Evolutionary conservation across 2,888 invertebrate genomes (phyloP), one percentile per base, ranked within the genome.

Genomic region (Julus scandinavius): DNA sequence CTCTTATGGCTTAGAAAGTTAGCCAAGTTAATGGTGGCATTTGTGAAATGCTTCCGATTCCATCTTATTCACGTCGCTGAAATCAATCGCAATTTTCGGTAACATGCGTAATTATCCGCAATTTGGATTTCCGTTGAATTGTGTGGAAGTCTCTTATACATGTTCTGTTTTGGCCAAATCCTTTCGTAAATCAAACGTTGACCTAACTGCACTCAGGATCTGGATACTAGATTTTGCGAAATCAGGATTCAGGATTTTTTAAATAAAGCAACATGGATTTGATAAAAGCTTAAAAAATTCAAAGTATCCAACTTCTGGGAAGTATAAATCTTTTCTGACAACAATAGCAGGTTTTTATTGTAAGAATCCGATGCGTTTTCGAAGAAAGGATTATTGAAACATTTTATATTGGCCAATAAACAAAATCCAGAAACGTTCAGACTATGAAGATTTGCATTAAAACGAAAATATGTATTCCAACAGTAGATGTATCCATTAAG

Each of bases 11-110:
- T 72, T 72, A 72, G 5, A 17, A n/a, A 58, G 17, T 58, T 15
- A 15, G 17, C 58, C 58, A 72, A 29, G 72, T 20, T 72, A 72
- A 72, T 72, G 72, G 72, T 72, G 72, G 72, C 72, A 72, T 72
- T 72, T 72, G 72, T 11, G 72, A n/a, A 72, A 72, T 72, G 72
- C 72, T 72, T 72, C 72, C 72, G 72, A 72, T 72, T 20, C 72
- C 72, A 20, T 72, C 72, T 72, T 20, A 20, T 72, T 72, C 72
- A 29, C 72, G 72, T 72, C 11, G 72, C 72, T 20, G 7, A 72
- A 72, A 72, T 72, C 72, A 72, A 72, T 72, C 72, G 72, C 72
- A 72, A 72, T 72, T 72, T 72, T 72, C 72, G 9, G 4, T 4
- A 29, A 72, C 72, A 72, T 29, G 72, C 72, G 20, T 72, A 72